Evolutionary conservation across 2,113 vertebrate genomes (phyloP).

Genomic region (Acrocephalus arundinaceus): DNA sequence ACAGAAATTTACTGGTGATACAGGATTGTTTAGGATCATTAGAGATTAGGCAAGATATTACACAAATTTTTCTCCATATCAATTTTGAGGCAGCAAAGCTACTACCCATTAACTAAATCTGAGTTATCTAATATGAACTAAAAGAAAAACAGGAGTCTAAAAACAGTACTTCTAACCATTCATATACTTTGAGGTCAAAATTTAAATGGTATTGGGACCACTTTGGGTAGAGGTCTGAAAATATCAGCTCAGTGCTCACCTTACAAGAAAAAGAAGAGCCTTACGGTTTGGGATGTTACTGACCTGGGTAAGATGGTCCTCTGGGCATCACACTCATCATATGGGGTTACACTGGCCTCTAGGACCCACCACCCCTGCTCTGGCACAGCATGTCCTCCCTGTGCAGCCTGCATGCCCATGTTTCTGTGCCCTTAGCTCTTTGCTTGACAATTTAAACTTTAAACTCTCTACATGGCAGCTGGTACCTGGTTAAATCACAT

Average conservation of each 20-base stretch:
- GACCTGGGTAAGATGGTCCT: neutral
- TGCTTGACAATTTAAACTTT: neutral
- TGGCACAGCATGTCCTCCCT: neutral
- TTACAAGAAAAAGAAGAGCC: neutral
- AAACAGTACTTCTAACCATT: neutral
- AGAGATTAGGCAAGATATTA: neutral
- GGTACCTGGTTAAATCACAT: neutral
- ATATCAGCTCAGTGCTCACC: neutral
- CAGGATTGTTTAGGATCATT: neutral
- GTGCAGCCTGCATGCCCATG: accelerated
- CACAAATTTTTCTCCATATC: neutral
- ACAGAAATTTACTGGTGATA: neutral
- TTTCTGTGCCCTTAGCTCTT: neutral
- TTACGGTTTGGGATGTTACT: neutral
- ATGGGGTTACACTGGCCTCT: neutral
- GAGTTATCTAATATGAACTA: neutral
- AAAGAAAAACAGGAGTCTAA: neutral
- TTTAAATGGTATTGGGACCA: neutral
- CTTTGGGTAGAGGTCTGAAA: neutral
- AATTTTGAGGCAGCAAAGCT: neutral
- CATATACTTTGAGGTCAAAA: neutral
- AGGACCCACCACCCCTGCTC: neutral
- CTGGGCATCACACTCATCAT: accelerated
- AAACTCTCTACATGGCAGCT: neutral
- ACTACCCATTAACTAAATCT: neutral